These are phyloP conservation scores for Panthera uncia DNA, from an alignment of 2,113 vertebrate species.

Conservation along the genomic window DNA sequence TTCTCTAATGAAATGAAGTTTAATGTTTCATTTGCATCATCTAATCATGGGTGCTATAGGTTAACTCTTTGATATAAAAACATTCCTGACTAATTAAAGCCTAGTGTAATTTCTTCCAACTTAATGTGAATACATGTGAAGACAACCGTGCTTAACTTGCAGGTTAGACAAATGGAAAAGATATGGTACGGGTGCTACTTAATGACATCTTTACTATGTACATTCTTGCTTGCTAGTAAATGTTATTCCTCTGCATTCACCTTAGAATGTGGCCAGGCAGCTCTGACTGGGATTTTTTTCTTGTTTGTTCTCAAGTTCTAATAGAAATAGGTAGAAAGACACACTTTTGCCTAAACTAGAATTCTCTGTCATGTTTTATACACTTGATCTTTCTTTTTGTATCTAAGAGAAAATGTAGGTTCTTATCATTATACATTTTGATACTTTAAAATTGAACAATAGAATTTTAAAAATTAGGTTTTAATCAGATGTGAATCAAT, in stretches of 20 bases:
- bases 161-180: background rate
- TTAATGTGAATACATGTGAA: background rate
- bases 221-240: background rate
- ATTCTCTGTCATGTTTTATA: background rate
- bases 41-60: background rate
- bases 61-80: conserved; percentile 52
- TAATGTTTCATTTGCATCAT: conserved; percentile 41
- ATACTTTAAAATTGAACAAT: background rate
- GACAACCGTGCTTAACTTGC: background rate
- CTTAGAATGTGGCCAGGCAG: background rate
- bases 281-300: background rate
- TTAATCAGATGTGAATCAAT: background rate
- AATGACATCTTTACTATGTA: background rate
- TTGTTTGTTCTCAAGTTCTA: background rate
- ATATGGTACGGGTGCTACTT: background rate
- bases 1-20: conserved; percentile 45
- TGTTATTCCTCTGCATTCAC: background rate
- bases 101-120: background rate
- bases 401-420: background rate
- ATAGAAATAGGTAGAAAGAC: conserved; percentile 25
- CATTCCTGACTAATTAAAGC: background rate
- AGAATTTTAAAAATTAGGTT: conserved; percentile 5
- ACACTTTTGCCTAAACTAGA: background rate
- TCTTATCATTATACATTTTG: background rate
- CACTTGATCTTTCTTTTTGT: background rate